Conservation (phyloP, 2,113 vertebrate species). For the Suricata suricatta region DNA sequence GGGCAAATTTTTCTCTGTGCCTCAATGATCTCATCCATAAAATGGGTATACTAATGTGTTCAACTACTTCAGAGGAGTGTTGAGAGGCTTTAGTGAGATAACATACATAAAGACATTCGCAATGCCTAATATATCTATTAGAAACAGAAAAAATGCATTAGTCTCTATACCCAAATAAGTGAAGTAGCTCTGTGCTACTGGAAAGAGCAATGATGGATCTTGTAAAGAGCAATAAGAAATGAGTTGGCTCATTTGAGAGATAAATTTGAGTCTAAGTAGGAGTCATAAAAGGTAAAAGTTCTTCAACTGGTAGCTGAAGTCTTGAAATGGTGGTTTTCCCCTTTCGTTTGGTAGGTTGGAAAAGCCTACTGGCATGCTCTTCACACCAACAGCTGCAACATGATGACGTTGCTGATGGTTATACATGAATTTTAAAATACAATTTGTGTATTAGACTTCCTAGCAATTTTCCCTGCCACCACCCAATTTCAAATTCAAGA, state of each 20-base stretch:
- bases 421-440: neutral
- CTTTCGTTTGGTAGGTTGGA: neutral
- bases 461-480: neutral
- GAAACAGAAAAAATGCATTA: neutral
- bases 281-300: neutral
- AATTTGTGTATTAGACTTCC: neutral
- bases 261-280: neutral
- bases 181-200: neutral
- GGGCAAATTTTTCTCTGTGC: neutral
- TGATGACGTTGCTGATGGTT: too few species aligned
- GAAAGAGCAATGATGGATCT: neutral
- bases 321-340: neutral
- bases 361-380: neutral
- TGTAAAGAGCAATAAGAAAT: neutral
- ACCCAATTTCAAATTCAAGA: neutral
- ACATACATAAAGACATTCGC: neutral
- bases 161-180: neutral
- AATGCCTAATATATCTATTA: neutral
- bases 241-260: neutral
- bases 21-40: neutral
- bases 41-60: neutral
- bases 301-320: neutral
- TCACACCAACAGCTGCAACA: neutral
- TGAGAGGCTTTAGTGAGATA: neutral
- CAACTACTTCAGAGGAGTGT: fast-evolving